Evolutionary conservation across 2,113 vertebrate species (phyloP).

Genomic region (Gorsachius goisagi): DNA sequence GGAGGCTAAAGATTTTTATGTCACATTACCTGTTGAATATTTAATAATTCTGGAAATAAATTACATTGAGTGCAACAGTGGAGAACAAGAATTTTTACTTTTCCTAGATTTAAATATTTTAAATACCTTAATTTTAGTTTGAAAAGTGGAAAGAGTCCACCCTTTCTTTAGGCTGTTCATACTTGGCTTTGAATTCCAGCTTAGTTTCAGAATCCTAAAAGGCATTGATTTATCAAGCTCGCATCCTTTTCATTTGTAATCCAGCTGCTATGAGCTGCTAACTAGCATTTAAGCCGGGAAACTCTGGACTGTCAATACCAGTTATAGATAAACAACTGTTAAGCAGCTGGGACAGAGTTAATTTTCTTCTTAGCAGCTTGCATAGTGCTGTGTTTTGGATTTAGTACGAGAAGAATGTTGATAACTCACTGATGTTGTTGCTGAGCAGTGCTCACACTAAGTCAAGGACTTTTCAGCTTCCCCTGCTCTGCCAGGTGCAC

Average conservation of each 20-base stretch:
- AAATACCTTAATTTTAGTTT: not conserved
- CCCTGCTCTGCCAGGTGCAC: too few relatives aligned
- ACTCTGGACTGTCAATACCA: not conserved
- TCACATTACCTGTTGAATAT: not conserved
- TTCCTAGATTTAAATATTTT: not conserved
- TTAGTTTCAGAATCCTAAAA: not conserved
- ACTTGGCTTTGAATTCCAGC: not conserved
- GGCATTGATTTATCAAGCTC: not conserved
- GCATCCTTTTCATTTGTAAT: not conserved
- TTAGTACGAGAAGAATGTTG: too few relatives aligned
- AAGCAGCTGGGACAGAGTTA: too few relatives aligned
- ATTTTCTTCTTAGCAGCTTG: too few relatives aligned
- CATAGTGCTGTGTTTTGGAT: too few relatives aligned
- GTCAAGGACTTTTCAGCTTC: too few relatives aligned
- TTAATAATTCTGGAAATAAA: not conserved
- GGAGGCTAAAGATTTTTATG: not conserved
- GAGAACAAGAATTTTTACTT: not conserved
- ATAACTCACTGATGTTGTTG: too few relatives aligned
- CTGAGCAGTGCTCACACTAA: too few relatives aligned
- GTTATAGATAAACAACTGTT: not conserved
- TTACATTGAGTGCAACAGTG: not conserved
- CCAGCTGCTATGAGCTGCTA: not conserved
- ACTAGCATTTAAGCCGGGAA: not conserved
- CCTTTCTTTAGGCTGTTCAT: not conserved
- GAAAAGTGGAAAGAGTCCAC: not conserved